Conservation (phyloP, 1,140 invertebrate genomes). For the Scaptomyza graminum region DNA sequence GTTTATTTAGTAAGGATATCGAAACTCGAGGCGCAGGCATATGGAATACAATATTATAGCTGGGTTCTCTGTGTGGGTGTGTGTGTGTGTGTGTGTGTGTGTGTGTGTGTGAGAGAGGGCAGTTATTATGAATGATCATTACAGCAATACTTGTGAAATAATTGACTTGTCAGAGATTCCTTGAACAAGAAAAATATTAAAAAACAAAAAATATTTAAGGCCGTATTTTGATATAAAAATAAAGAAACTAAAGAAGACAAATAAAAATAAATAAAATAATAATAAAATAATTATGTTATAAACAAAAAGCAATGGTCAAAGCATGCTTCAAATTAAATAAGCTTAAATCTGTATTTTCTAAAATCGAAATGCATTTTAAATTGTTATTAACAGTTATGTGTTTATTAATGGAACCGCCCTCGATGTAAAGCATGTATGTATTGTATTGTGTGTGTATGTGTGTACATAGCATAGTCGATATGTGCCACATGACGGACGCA, state of each 20-base stretch:
- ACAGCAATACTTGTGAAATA: too few relatives aligned
- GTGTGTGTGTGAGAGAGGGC: conserved; percentile 21
- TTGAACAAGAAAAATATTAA: too few relatives aligned
- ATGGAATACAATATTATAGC: conserved; percentile 16
- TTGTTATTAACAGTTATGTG: conserved; percentile 1
- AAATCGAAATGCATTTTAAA: background rate
- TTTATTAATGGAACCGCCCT: conserved; percentile 24
- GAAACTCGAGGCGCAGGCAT: conserved; percentile 38
- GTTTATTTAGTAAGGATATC: conserved; percentile 59
- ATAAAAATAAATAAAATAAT: too few relatives aligned
- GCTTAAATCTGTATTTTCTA: background rate
- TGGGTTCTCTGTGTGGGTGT: background rate
- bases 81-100: background rate
- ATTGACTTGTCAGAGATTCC: too few relatives aligned
- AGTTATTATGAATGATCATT: conserved; percentile 12
- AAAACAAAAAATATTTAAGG: too few relatives aligned
- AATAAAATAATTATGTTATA: background rate
- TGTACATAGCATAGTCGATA: conserved; percentile 38
- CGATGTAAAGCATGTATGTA: conserved; percentile 4
- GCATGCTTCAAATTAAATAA: too few relatives aligned
- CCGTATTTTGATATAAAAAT: too few relatives aligned
- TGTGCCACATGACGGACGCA: conserved; percentile 39
- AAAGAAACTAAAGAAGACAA: too few relatives aligned
- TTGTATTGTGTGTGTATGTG: background rate
- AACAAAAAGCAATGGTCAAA: too few relatives aligned